Evolutionary conservation across 2,888 invertebrate species (phyloP), one percentile per base, ranked within the genome.

Genomic region (Camptogramma bilineatum): DNA sequence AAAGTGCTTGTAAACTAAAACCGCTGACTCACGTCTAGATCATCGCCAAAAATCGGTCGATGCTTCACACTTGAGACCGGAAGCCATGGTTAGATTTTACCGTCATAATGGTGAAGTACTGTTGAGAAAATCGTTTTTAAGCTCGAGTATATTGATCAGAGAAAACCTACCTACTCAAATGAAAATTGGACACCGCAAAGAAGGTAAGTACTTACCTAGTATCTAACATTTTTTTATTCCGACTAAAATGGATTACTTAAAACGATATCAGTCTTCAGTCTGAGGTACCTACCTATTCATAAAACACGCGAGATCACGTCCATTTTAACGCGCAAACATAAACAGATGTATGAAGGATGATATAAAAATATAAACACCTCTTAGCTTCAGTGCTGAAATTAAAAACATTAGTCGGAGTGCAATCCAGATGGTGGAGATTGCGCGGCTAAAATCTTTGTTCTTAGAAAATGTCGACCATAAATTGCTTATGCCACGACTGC

Each of bases 1-100:
- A 71, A 71, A 72, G 34, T 68, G 71, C 70, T 24, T 54, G 70
- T 74, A 78, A 70, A 71, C 66, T 68, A 67, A 69, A 78, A 75
- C 65, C 71, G 78, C 73, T 67, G 69, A 75, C 67, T 77, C 75
- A 79, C 19, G 60, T 61, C 64, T 46, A 50, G 64, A 61, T 65
- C 66, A 67, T 67, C 68, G 61, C 47, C 64, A 16, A 67, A 66
- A 71, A 68, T 63, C 57, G 55, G 42, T 58, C 55, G 50, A 52
- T 59, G 62, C 59, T 62, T 60, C 53, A 28, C 51, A 57, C 34
- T 59, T 31, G 51, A 64, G 31, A 4, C 21, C 60, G 46, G 31
- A 46, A 44, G 51, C n/a, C 42, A 51, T 17, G n/a, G 18, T 18
- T 47, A 47, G 47, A 31, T 17, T 46, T 24, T 51, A n/a, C 28